Evolutionary conservation across 2,888 invertebrate species (phyloP), one percentile per base, ranked within the genome.

Genomic region (Amiota mariae): DNA sequence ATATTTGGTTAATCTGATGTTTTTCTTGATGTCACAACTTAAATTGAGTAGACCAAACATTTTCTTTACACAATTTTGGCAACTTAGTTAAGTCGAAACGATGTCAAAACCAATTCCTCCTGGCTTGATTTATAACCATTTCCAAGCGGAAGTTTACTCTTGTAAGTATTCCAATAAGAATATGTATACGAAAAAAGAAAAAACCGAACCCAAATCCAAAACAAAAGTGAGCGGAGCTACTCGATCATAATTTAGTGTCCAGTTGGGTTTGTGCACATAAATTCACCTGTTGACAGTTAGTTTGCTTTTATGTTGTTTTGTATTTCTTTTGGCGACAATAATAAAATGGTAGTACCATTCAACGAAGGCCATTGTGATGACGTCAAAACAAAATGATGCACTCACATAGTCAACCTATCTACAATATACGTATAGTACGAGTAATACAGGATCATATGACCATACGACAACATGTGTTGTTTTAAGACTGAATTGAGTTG

Each of bases 271-370:
- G 81, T 80, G 85, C 86, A 86, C 88, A 88, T 88, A 88, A 88
- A 88, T 88, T 86, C 88, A 87, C 86, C 87, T 87, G 87, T 81
- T 87, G 87, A 87, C 87, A 87, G 87, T 84, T 49, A 48, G 51
- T 51, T 36, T 49, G 47, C 64, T 24, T 59, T 59, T 20, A 13
- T 59, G 8, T 59, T 75, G 73, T 71, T 76, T 72, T 51, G 4
- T 59, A 18, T 59, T 18, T 18, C 11, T 15, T 59, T 8, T 24
- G 54, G 54, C 24, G 8, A 54, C 68, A 81, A 83, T 80, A 83
- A 80, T 82, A 79, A 84, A 84, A 85, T 49, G 85, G 84, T 80
- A 82, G 79, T 72, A 76, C 75, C 76, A 66, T 51, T 51, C 57
- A 36, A 47, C 13, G 57, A 46, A 57, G 57, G 56, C 64, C 20